Evolutionary conservation across 1,140 invertebrate genomes (phyloP).

Genomic region (Brachionus paranguensis): DNA sequence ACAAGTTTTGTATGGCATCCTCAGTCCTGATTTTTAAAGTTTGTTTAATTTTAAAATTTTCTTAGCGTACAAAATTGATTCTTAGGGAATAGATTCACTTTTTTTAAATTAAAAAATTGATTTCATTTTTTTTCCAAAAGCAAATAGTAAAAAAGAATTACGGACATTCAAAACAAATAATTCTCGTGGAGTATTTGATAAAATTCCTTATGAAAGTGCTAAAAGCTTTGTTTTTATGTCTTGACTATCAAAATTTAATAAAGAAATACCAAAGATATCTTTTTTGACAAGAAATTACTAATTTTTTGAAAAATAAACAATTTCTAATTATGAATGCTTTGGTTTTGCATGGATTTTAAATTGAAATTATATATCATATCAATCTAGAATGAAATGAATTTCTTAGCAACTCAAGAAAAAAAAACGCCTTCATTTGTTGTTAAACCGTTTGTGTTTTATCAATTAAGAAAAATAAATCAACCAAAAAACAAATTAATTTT

Average conservation of each 20-base stretch:
- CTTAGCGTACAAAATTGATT: not conserved
- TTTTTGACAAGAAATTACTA: not conserved
- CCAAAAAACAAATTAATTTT: not conserved
- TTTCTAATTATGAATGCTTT: not conserved
- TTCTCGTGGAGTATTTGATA: not conserved
- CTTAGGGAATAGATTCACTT: not conserved
- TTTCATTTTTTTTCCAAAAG: not conserved
- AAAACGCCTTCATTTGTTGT: not conserved
- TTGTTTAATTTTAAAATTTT: not conserved
- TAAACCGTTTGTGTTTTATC: not conserved
- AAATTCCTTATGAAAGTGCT: not conserved
- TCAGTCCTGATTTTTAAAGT: not conserved
- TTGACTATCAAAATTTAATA: not conserved
- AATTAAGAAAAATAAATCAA: not conserved
- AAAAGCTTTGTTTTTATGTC: constrained; percentile 3
- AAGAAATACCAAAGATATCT: not conserved
- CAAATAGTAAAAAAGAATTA: not conserved
- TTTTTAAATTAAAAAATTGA: not conserved
- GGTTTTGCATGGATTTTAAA: not conserved
- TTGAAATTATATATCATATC: not conserved
- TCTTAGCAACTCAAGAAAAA: not conserved
- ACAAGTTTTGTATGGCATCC: not conserved
- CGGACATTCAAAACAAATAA: not conserved
- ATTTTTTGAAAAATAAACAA: not conserved
- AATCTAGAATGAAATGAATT: not conserved